Conservation (phyloP, 2,888 invertebrate species). For the Cenopis cana region DNA sequence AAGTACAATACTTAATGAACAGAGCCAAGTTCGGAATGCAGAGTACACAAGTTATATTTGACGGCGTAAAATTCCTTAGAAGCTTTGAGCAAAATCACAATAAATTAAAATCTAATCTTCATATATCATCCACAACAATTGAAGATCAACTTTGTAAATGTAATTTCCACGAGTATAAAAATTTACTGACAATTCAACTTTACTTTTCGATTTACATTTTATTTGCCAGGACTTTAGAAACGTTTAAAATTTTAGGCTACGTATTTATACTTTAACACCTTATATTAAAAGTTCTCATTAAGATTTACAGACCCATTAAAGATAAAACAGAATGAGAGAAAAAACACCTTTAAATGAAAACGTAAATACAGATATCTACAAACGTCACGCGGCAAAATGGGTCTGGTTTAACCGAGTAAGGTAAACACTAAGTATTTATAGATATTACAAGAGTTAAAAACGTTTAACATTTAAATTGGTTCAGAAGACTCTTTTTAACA, state of each 20-base stretch:
- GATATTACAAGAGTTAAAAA: slow-evolving; percentile 51
- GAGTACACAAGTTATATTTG: slow-evolving; percentile 45
- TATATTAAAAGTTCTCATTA: slow-evolving; percentile 57
- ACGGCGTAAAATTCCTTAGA: slow-evolving; percentile 55
- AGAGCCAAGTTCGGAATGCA: slow-evolving; percentile 20
- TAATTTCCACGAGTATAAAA: slow-evolving; percentile 72
- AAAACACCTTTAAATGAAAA: too few relatives aligned
- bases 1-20: slow-evolving; percentile 45
- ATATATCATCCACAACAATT: slow-evolving; percentile 51
- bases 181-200: slow-evolving; percentile 67
- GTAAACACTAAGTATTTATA: slow-evolving; percentile 45
- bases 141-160: slow-evolving; percentile 56
- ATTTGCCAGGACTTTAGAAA: slow-evolving; percentile 62
- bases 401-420: slow-evolving; percentile 41
- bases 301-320: slow-evolving; percentile 58
- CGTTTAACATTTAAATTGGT: slow-evolving; percentile 53
- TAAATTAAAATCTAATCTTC: slow-evolving; percentile 55
- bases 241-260: slow-evolving; percentile 67
- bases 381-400: slow-evolving; percentile 51
- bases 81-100: slow-evolving; percentile 73
- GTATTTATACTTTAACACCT: slow-evolving; percentile 65
- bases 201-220: slow-evolving; percentile 52
- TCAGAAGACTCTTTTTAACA: slow-evolving; percentile 56
- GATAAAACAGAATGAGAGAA: not conserved
- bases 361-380: slow-evolving; percentile 43